These are phyloP conservation scores for Agrotis exclamationis DNA, from an alignment of 2,888 invertebrate species.

Conservation along the genomic window DNA sequence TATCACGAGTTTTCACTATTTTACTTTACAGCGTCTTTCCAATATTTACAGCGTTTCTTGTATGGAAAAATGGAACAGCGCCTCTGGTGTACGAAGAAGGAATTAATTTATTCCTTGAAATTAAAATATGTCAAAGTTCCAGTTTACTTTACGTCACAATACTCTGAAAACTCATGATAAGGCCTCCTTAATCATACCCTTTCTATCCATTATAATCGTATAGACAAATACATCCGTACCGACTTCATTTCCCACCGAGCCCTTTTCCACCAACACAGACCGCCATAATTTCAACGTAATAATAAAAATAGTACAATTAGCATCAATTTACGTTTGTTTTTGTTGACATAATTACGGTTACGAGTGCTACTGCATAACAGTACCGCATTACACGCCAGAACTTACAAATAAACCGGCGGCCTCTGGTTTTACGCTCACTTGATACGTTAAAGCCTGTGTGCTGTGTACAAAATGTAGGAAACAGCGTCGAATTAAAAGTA, in stretches of 20 bases:
- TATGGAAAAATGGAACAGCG: too few relatives aligned
- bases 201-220: too few relatives aligned
- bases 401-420: constrained; percentile 39
- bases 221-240: not conserved
- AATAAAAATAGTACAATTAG: constrained; percentile 28
- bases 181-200: too few relatives aligned
- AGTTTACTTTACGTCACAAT: too few relatives aligned
- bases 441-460: constrained; percentile 31
- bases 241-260: not conserved
- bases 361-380: constrained; percentile 44
- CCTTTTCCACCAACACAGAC: not conserved
- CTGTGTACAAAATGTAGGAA: not conserved
- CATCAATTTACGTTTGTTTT: constrained; percentile 33
- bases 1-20: too few relatives aligned
- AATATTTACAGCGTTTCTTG: too few relatives aligned
- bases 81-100: too few relatives aligned
- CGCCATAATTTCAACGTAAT: not conserved
- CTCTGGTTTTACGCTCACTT: constrained; percentile 52
- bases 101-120: too few relatives aligned
- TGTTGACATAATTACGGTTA: constrained; percentile 40
- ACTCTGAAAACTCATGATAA: too few relatives aligned
- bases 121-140: too few relatives aligned
- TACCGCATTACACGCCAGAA: constrained; percentile 46
- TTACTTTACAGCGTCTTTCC: too few relatives aligned
- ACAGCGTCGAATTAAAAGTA: constrained; percentile 31